Base-by-base conservation (phyloP, 2,888 invertebrate species). In the Crossocerus cetratus region DNA sequence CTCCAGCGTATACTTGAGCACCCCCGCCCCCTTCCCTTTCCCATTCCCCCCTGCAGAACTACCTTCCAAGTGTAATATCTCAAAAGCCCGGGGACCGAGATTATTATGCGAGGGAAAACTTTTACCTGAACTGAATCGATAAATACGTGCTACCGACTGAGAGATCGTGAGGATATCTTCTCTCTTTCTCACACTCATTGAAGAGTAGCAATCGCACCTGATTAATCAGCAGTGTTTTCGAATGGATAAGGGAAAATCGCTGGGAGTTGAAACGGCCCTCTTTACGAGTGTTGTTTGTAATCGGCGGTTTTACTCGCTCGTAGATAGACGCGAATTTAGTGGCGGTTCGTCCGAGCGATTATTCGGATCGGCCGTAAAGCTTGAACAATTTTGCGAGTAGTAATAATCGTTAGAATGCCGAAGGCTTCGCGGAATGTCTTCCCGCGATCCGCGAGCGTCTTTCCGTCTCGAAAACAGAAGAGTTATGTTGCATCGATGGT, bases 291-390 rank as follows among this genome's bases (percentile, higher is more conserved):
- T 57, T 62, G 58, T 68, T 72, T 63, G 62, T 62, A 72, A 68
- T 68, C 58, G 45, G 21, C 42, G 62, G 53, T 70, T 69, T 65
- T 65, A 70, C 65, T 32, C 42, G 62, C 58, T 59, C 57, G 45
- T 23, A 74, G 74, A 72, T 72, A 72, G n/a, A n/a, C 72, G 55
- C 49, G 18, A 65, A 74, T 72, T 72, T 74, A 74, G 61, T 60
- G 55, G 23, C 49, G 44, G 45, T 71, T 66, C 66, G 45, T 54
- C 57, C 20, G 59, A 44, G 45, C 16, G n/a, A 49, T 49, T 49
- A 49, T 49, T n/a, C 14, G n/a, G 14, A 49, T 11, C 49, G 14
- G 14, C 32, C 32, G 68, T 72, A 74, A 68, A 68, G 68, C 55
- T 53, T 53, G 42, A 44, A 60, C 21, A 20, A 55, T 55, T 18